Evolutionary conservation across 2,888 invertebrate genomes (phyloP).

Genomic region (Lasius platythorax): DNA sequence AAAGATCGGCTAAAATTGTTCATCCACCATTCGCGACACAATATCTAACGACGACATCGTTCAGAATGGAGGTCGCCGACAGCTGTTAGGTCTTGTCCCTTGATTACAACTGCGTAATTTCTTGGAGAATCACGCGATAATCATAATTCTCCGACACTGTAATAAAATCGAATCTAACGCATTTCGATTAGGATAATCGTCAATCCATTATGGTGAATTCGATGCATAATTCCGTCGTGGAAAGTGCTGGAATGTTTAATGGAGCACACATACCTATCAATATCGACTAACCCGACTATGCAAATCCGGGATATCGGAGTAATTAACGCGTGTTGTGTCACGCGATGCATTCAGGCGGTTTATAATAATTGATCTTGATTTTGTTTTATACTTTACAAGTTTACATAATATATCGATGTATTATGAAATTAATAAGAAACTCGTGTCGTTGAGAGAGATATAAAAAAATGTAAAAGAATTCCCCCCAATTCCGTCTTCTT

Average conservation of each 20-base stretch:
- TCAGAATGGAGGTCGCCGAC: neutral
- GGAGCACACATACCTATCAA: neutral
- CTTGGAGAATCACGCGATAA: neutral
- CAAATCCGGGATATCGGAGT: neutral
- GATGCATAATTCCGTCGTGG: neutral
- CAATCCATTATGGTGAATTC: neutral
- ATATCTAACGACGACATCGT: neutral
- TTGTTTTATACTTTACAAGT: neutral
- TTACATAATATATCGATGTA: neutral
- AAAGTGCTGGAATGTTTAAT: slow-evolving; percentile 1
- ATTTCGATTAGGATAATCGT: neutral
- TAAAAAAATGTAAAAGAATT: neutral
- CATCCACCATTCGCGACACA: neutral
- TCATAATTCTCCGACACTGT: neutral
- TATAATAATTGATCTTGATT: neutral
- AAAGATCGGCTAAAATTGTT: neutral
- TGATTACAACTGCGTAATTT: neutral
- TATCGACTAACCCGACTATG: neutral
- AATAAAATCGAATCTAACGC: neutral
- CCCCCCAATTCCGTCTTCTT: neutral
- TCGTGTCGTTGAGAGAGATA: neutral
- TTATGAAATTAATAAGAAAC: neutral
- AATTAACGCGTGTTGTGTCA: slow-evolving; percentile 11
- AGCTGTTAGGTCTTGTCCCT: slow-evolving; percentile 17
- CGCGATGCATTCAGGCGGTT: slow-evolving; percentile 3